A percentile compares a stretch with the other conserved stretches of the same genome.
Evolutionary conservation across 1,140 invertebrate genomes (phyloP).

Genomic region (Ectropis grisescens): DNA sequence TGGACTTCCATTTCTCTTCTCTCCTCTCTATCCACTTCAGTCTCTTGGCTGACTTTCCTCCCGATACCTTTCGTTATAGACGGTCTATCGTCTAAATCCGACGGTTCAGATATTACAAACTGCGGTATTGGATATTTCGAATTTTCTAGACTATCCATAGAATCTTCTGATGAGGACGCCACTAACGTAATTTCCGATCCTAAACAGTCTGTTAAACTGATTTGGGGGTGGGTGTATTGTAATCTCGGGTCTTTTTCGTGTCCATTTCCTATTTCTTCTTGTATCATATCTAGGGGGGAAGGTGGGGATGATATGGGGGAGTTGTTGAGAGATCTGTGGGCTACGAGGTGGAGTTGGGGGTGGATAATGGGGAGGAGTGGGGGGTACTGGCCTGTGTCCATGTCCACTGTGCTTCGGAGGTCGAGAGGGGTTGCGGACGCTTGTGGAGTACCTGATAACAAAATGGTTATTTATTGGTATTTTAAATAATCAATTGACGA

Average conservation of each 20-base stretch:
- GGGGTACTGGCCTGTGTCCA: conserved; percentile 41
- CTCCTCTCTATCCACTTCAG: conserved; percentile 29
- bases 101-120: conserved; percentile 80
- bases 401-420: conserved; percentile 53
- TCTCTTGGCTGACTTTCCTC: conserved; percentile 74
- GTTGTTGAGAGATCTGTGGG: conserved; percentile 72
- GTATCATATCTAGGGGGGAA: conserved; percentile 86
- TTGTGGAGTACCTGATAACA: conserved; percentile 75
- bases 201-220: conserved; percentile 90
- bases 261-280: conserved; percentile 79
- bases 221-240: conserved; percentile 78
- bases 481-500: no score
- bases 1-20: conserved; percentile 44
- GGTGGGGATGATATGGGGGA: conserved; percentile 73
- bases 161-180: conserved; percentile 77
- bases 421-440: conserved; percentile 64
- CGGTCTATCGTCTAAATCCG: conserved; percentile 81
- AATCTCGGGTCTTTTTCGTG: conserved; percentile 26
- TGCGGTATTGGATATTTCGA: conserved; percentile 70
- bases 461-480: no score
- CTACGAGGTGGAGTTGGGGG: conserved; percentile 54
- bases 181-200: conserved; percentile 86
- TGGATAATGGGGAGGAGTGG: conserved; percentile 44
- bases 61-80: conserved; percentile 86
- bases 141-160: conserved; percentile 73